These are phyloP conservation scores for Eilema caniola DNA, from an alignment of 2,888 invertebrate species.

Conservation along the genomic window DNA sequence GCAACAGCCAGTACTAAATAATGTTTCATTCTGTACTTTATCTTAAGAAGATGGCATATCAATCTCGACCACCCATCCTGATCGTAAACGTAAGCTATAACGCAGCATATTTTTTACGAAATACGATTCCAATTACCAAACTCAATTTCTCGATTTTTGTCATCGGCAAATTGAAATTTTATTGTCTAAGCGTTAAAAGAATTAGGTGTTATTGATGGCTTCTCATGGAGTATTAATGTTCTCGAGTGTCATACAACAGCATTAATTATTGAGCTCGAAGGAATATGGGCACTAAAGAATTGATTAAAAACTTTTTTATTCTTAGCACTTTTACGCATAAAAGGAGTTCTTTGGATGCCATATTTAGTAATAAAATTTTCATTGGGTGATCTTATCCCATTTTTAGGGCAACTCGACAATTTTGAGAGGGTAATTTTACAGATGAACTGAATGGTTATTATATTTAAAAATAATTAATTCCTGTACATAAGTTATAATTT, in stretches of 20 bases:
- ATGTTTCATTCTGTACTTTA: not conserved
- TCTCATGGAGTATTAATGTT: constrained; percentile 46
- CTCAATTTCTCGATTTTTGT: constrained; percentile 39
- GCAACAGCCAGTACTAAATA: no score
- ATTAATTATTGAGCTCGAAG: constrained; percentile 43
- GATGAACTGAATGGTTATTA: no score
- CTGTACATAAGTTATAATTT: no score
- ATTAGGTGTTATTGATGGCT: constrained; percentile 56
- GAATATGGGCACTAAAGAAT: constrained; percentile 24
- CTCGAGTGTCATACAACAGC: constrained; percentile 36
- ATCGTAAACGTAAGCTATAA: constrained; percentile 17
- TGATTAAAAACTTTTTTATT: constrained; percentile 26
- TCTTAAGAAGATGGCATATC: not conserved
- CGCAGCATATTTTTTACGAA: constrained; percentile 22
- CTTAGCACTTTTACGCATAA: constrained; percentile 11
- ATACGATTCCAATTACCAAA: constrained; percentile 34
- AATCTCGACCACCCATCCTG: not conserved
- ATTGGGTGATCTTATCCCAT: not conserved
- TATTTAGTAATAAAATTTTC: constrained; percentile 13
- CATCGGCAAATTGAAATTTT: constrained; percentile 55
- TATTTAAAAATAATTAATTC: no score
- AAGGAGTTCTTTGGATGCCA: not conserved
- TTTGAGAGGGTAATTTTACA: not conserved
- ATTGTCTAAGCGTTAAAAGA: constrained; percentile 54
- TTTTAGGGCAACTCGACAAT: not conserved